phyloP scores from a whole-genome alignment of 2,797 vertebrate species.

The Lepus oiostolus region DNA sequence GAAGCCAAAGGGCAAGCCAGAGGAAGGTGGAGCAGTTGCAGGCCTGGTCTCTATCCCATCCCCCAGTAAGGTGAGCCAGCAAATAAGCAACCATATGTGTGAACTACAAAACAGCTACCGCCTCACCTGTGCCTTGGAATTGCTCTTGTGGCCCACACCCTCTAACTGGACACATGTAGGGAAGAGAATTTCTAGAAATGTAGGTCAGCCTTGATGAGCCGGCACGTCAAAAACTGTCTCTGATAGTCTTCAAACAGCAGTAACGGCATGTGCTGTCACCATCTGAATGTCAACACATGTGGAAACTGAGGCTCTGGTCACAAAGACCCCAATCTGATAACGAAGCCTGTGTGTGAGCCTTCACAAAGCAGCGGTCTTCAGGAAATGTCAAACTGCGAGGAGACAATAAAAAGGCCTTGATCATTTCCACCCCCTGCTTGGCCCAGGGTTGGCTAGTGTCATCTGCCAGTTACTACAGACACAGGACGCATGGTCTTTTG shows the following conservation, averaged over 20 bases:
- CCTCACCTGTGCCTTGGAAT: not conserved
- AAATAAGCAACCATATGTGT: not conserved
- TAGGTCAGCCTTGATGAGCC: not conserved
- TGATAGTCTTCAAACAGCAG: not conserved
- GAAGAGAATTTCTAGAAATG: not conserved
- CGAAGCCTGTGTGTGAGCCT: not conserved
- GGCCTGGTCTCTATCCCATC: not conserved
- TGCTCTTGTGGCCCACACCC: not conserved
- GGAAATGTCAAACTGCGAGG: not conserved
- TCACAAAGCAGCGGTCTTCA: not conserved
- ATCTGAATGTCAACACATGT: not conserved
- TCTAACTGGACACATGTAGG: not conserved
- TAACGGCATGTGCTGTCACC: too few species aligned
- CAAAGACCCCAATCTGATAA: not conserved
- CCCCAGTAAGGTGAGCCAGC: not conserved
- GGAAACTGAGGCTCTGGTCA: not conserved
- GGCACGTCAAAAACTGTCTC: not conserved
- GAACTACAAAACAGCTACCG: not conserved
- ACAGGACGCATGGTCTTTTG: not conserved
- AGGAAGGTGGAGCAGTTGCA: not conserved
- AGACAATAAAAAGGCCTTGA: not conserved
- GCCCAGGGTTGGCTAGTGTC: not conserved
- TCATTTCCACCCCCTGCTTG: not conserved
- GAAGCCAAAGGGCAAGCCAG: not conserved
- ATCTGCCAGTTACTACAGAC: not conserved